These are phyloP conservation scores for Pterois miles DNA, from an alignment of 2,797 vertebrate genomes.

Conservation along the genomic window DNA sequence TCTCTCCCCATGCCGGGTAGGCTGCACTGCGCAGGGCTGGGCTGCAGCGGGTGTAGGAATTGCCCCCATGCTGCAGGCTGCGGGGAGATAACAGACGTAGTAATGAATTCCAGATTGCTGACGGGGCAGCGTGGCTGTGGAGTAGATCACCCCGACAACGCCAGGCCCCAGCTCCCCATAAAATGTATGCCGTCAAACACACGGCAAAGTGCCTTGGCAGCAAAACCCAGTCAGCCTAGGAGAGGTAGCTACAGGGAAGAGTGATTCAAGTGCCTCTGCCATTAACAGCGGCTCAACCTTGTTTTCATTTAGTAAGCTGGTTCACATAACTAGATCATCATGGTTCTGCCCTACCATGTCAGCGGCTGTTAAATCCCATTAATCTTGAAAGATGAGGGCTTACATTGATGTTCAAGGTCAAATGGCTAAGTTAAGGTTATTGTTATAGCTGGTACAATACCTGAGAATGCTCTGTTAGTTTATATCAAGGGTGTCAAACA, in stretches of 20 bases:
- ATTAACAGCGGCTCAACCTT: conserved; percentile 27
- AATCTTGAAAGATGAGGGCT: conserved; percentile 16
- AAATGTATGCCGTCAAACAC: conserved; percentile 77
- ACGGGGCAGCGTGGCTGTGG: conserved; percentile 70
- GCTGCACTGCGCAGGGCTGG: conserved; percentile 62
- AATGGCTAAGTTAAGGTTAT: conserved; percentile 5
- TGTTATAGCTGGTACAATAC: conserved; percentile 5
- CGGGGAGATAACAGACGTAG: conserved; percentile 88
- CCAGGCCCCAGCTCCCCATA: conserved; percentile 69
- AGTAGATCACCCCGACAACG: conserved; percentile 79
- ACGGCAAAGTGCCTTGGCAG: conserved; percentile 62
- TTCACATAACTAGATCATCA: conserved; percentile 66
- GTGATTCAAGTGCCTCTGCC: conserved; percentile 58
- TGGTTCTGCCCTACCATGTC: conserved; percentile 36
- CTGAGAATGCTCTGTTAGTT: conserved; percentile 24
- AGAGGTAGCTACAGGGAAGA: conserved; percentile 64
- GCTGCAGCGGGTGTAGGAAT: conserved; percentile 80
- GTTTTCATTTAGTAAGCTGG: conserved; percentile 69
- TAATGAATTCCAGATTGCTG: conserved; percentile 93
- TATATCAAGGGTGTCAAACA: no score
- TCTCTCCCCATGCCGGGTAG: conserved; percentile 75
- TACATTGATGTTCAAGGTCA: conserved; percentile 44
- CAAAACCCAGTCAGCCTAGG: conserved; percentile 73
- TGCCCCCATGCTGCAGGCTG: conserved; percentile 83
- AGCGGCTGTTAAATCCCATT: conserved; percentile 58